These are phyloP conservation scores for Ifrita kowaldi DNA, from an alignment of 2,113 vertebrate species.

Conservation along the genomic window DNA sequence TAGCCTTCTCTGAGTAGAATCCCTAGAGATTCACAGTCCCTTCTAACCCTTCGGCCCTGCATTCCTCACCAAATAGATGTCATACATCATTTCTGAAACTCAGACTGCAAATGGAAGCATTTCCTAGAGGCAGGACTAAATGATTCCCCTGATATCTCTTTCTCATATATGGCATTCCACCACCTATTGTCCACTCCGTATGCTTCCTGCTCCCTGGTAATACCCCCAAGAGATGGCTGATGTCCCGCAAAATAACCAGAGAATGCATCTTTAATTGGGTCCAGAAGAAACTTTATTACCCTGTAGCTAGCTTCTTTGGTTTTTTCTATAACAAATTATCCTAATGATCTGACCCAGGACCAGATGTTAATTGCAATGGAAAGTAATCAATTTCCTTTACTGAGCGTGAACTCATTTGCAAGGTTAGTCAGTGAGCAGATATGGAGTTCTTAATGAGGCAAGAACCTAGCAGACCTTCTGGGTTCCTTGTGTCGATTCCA, in stretches of 20 bases:
- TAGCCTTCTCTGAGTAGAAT: neutral
- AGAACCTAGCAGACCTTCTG: constrained; percentile 61
- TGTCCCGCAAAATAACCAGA: neutral
- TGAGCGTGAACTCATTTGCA: constrained; percentile 75
- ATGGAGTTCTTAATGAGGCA: constrained; percentile 73
- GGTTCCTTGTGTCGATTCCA: constrained; percentile 35
- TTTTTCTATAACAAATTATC: constrained; percentile 80
- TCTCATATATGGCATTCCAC: neutral
- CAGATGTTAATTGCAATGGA: constrained; percentile 84
- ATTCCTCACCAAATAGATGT: constrained; percentile 24
- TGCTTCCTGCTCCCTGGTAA: constrained; percentile 7
- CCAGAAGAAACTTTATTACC: constrained; percentile 76
- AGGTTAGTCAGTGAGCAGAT: constrained; percentile 71
- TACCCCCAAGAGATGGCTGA: constrained; percentile 11
- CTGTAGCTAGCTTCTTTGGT: constrained; percentile 65
- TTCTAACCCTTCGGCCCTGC: constrained; percentile 6
- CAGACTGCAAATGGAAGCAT: neutral
- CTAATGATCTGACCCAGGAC: constrained; percentile 80
- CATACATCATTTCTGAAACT: constrained; percentile 52
- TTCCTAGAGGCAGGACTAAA: constrained; percentile 33
- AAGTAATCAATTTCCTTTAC: constrained; percentile 85
- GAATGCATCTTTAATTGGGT: constrained; percentile 70
- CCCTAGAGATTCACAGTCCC: neutral
- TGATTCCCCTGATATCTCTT: neutral
- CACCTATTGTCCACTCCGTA: neutral